Conservation (phyloP, 1,140 invertebrate species). For the Solenopsis invicta region DNA sequence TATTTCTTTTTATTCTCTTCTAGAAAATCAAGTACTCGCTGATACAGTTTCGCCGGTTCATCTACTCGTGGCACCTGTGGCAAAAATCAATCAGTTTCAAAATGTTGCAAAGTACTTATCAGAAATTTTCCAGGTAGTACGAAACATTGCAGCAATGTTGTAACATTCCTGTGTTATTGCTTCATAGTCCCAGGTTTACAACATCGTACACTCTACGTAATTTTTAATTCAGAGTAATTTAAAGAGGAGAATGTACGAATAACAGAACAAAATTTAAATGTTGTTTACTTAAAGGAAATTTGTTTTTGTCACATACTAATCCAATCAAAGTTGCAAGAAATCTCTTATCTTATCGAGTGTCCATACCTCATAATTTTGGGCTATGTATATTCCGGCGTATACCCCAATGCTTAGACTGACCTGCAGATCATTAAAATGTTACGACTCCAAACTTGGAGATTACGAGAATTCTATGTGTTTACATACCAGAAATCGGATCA, state of each 20-base stretch:
- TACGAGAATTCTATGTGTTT: neutral
- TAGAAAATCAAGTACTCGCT: conserved; percentile 90
- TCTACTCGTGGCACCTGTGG: conserved; percentile 93
- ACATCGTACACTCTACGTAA: neutral
- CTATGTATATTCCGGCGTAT: conserved; percentile 93
- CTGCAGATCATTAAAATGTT: conserved; percentile 87
- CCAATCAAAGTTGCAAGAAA: conserved; percentile 4
- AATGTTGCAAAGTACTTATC: neutral
- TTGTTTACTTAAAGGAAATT: neutral
- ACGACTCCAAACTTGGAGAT: neutral
- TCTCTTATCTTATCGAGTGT: conserved; percentile 44
- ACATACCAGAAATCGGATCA: conserved; percentile 63
- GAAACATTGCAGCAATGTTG: no score
- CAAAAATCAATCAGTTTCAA: conserved; percentile 44
- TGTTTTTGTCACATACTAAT: neutral
- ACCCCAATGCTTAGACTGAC: conserved; percentile 91
- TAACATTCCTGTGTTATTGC: no score
- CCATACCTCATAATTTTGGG: conserved; percentile 94
- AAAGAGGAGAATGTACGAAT: neutral
- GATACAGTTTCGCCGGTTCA: conserved; percentile 91
- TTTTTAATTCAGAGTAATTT: neutral
- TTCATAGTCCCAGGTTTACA: no score
- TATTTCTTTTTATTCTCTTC: conserved; percentile 89
- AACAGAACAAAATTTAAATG: neutral
- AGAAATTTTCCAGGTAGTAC: no score